phyloP scores from a whole-genome alignment of 2,888 invertebrate genomes.

The Prenolepis imparis region DNA sequence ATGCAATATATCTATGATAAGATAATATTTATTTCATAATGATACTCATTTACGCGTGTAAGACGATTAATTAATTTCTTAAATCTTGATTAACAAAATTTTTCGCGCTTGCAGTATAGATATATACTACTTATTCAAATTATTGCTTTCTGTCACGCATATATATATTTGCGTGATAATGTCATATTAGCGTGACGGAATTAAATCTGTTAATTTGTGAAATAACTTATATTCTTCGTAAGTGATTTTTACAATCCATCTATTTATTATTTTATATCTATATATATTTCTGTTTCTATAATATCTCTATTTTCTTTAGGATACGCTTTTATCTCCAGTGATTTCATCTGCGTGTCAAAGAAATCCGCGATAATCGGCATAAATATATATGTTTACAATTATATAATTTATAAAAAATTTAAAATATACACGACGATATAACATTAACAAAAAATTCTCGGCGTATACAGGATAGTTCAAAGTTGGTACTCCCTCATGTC shows the following conservation, averaged over 20 bases:
- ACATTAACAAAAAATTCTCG: neutral
- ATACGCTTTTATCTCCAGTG: neutral
- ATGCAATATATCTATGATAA: neutral
- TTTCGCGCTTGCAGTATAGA: neutral
- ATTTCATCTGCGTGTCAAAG: slow-evolving; percentile 18
- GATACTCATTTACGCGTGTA: neutral
- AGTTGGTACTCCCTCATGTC: neutral
- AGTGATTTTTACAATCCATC: neutral
- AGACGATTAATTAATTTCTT: neutral
- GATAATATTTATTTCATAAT: neutral
- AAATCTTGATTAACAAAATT: slow-evolving; percentile 21
- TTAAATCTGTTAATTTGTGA: neutral
- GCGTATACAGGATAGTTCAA: neutral
- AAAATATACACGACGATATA: no score
- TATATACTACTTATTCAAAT: slow-evolving; percentile 1
- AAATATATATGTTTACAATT: no score
- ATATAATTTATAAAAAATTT: no score
- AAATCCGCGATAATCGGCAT: neutral
- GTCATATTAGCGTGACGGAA: slow-evolving; percentile 27
- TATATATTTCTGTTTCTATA: neutral
- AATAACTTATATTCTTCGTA: neutral
- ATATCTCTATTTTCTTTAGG: no score
- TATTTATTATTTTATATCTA: neutral
- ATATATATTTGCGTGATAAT: neutral
- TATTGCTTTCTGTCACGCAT: slow-evolving; percentile 15